Conservation (phyloP, 2,888 invertebrate species). For the Ariolimax columbianus region DNA sequence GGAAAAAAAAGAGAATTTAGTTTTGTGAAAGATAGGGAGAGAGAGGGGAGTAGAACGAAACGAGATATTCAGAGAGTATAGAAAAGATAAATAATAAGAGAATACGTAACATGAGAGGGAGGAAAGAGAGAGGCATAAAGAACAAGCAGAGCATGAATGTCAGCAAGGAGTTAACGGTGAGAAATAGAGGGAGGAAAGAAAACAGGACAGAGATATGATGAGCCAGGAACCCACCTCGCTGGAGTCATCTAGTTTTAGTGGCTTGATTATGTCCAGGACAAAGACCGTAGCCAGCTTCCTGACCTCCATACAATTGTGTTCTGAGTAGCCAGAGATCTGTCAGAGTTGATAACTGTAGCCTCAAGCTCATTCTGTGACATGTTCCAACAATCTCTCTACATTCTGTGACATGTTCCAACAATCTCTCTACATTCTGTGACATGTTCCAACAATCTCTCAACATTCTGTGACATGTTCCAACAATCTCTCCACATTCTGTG, state of each 20-base stretch:
- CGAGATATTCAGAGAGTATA: too few relatives aligned
- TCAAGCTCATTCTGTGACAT: too few relatives aligned
- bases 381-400: too few relatives aligned
- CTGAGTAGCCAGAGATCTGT: constrained; percentile 31
- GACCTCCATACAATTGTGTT: constrained; percentile 43
- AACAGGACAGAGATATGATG: not conserved
- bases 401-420: too few relatives aligned
- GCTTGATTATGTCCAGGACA: constrained; percentile 46
- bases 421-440: too few relatives aligned
- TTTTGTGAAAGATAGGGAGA: too few relatives aligned
- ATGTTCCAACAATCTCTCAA: too few relatives aligned
- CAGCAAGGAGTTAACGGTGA: not conserved
- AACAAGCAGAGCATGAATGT: not conserved
- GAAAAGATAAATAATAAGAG: not conserved
- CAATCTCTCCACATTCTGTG: too few relatives aligned
- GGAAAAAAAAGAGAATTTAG: too few relatives aligned
- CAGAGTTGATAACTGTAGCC: too few relatives aligned
- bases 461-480: too few relatives aligned
- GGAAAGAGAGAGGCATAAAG: not conserved
- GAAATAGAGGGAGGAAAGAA: not conserved
- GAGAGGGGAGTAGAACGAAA: too few relatives aligned
- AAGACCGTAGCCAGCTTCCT: constrained; percentile 48
- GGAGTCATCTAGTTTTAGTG: constrained; percentile 44
- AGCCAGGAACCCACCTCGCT: constrained; percentile 5
- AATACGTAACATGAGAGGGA: not conserved